These are phyloP conservation scores for Macquaria ambigua DNA, from an alignment of 2,113 vertebrate genomes.

Conservation along the genomic window DNA sequence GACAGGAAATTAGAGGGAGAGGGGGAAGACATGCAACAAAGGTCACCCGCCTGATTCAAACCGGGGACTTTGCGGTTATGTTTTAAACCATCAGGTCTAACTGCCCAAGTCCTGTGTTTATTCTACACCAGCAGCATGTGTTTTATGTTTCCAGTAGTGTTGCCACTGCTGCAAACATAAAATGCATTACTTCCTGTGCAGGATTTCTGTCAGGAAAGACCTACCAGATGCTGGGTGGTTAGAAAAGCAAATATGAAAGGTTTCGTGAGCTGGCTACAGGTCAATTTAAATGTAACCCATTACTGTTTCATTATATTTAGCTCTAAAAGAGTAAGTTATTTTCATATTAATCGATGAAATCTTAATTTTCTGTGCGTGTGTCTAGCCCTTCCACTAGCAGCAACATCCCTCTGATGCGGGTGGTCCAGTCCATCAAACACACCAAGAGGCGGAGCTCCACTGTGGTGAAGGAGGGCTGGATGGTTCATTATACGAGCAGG, in stretches of 20 bases:
- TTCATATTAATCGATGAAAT: conserved; percentile 3
- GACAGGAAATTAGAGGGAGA: background rate
- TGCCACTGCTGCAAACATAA: conserved; percentile 25
- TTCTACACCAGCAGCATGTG: conserved; percentile 27
- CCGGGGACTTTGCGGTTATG: conserved; percentile 25
- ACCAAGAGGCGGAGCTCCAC: conserved; percentile 99
- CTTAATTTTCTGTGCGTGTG: conserved; percentile 14
- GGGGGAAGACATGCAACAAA: background rate
- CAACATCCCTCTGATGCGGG: conserved; percentile 99
- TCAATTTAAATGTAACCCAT: background rate
- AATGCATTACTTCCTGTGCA: conserved; percentile 24
- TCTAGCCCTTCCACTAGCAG: conserved; percentile 96
- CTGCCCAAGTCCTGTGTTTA: conserved; percentile 32
- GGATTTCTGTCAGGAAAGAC: conserved; percentile 20
- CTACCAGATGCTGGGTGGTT: conserved; percentile 10
- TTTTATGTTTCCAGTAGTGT: conserved; percentile 33
- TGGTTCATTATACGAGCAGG: conserved; percentile 98
- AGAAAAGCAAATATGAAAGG: conserved; percentile 26
- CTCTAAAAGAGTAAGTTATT: background rate
- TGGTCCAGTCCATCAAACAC: conserved; percentile 98
- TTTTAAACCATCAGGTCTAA: conserved; percentile 39
- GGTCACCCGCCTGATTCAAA: conserved; percentile 1
- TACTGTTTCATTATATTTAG: background rate
- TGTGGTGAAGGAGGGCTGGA: conserved; percentile 98
- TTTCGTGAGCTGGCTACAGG: background rate